Percentiles rank a stretch among this genome's conserved stretches.
These are phyloP conservation scores for Cerastis leucographa DNA, from an alignment of 2,888 invertebrate genomes.

Conservation along the genomic window DNA sequence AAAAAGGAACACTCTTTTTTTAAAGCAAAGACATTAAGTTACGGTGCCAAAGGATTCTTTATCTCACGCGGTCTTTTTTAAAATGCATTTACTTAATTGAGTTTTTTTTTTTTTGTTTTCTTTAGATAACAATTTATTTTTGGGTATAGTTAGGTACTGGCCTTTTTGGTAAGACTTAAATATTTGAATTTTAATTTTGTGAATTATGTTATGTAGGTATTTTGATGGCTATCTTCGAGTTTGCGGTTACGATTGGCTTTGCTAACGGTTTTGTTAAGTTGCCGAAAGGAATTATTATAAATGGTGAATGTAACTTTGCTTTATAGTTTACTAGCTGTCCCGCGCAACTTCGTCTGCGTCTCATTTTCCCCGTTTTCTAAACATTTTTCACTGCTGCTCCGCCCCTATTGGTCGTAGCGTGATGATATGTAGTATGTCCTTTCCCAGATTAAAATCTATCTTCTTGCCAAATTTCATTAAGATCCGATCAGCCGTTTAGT, in stretches of 20 bases:
- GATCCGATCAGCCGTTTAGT: too few species aligned
- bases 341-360: too few species aligned
- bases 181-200: slow-evolving; percentile 58
- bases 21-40: slow-evolving; percentile 69
- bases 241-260: slow-evolving; percentile 1
- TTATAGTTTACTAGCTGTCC: too few species aligned
- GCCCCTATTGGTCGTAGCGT: too few species aligned
- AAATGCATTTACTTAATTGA: slow-evolving; percentile 71
- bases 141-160: slow-evolving; percentile 29
- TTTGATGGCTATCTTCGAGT: slow-evolving; percentile 24
- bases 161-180: slow-evolving; percentile 37
- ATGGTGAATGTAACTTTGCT: neutral
- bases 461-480: too few species aligned
- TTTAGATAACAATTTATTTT: slow-evolving; percentile 56
- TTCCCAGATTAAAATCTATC: too few species aligned
- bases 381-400: too few species aligned
- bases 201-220: slow-evolving; percentile 53
- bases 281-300: neutral
- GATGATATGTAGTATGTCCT: too few species aligned
- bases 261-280: slow-evolving; percentile 17
- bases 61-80: slow-evolving; percentile 69
- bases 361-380: too few species aligned
- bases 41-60: slow-evolving; percentile 69
- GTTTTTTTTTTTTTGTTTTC: slow-evolving; percentile 49
- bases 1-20: slow-evolving; percentile 78